A percentile compares a stretch with the other conserved stretches of the same genome.
phyloP scores from a whole-genome alignment of 2,113 vertebrate species.

The Rhinogobius similis region DNA sequence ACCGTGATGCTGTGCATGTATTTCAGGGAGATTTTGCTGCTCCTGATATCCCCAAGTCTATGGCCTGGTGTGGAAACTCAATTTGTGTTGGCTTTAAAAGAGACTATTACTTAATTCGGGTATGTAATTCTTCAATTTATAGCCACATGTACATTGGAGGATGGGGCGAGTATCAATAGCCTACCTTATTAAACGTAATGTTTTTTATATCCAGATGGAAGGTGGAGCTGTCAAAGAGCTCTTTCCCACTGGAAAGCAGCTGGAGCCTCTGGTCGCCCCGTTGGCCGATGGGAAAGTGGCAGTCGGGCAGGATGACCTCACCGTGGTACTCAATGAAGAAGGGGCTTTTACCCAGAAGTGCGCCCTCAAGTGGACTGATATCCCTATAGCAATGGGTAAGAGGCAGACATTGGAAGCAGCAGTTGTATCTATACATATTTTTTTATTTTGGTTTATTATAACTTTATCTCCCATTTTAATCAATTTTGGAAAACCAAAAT shows the following conservation, averaged over 20 bases:
- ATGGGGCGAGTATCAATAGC: neutral
- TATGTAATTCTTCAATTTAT: slow-evolving; percentile 60
- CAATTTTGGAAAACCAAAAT: too few relatives aligned
- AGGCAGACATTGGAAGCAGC: neutral
- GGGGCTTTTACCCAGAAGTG: slow-evolving; percentile 95
- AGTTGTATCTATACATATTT: too few relatives aligned
- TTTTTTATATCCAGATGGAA: slow-evolving; percentile 85
- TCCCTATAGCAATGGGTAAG: slow-evolving; percentile 97
- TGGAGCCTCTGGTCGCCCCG: slow-evolving; percentile 93
- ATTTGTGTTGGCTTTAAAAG: slow-evolving; percentile 98
- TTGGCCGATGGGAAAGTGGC: slow-evolving; percentile 96
- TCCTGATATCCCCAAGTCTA: slow-evolving; percentile 96
- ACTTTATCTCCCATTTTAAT: neutral
- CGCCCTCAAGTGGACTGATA: slow-evolving; percentile 98
- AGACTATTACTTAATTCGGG: slow-evolving; percentile 96
- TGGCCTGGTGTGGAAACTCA: slow-evolving; percentile 98
- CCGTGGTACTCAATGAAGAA: slow-evolving; percentile 95
- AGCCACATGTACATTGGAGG: neutral
- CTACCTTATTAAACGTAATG: neutral
- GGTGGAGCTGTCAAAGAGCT: slow-evolving; percentile 96
- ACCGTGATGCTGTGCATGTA: slow-evolving; percentile 20
- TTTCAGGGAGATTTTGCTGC: slow-evolving; percentile 89
- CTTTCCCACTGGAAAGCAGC: slow-evolving; percentile 96
- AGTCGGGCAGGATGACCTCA: slow-evolving; percentile 96
- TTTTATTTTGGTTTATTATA: neutral